Percentiles rank a stretch among this genome's conserved stretches.
These are phyloP conservation scores for Cynocephalus volans DNA, from an alignment of 2,113 vertebrate genomes.

Conservation along the genomic window DNA sequence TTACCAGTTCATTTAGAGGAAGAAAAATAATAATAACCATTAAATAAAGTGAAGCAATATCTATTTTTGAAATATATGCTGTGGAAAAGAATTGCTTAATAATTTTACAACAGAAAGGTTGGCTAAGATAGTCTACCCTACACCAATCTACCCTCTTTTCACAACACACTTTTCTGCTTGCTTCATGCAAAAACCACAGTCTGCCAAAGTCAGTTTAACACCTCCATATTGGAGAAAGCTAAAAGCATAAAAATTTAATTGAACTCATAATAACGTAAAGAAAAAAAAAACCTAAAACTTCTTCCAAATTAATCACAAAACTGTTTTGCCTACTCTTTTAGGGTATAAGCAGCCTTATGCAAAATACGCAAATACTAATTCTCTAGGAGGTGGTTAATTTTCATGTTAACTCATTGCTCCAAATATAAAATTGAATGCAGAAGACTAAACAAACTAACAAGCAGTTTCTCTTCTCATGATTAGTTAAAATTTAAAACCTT, in stretches of 20 bases:
- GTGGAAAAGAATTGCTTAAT: constrained; percentile 91
- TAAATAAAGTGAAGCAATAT: constrained; percentile 89
- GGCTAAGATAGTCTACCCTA: constrained; percentile 88
- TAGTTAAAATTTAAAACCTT: constrained; percentile 74
- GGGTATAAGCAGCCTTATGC: constrained; percentile 77
- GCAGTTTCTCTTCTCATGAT: constrained; percentile 69
- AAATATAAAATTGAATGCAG: constrained; percentile 63
- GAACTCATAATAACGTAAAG: constrained; percentile 68
- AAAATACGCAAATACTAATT: constrained; percentile 89
- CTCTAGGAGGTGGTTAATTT: constrained; percentile 83
- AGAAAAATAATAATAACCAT: constrained; percentile 82
- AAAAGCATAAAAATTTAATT: constrained; percentile 71
- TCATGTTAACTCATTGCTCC: constrained; percentile 80
- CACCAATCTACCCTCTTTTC: constrained; percentile 88
- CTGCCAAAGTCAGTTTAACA: constrained; percentile 88
- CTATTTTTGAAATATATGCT: constrained; percentile 88
- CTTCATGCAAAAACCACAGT: constrained; percentile 90
- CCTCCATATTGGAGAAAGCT: constrained; percentile 81
- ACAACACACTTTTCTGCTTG: constrained; percentile 89
- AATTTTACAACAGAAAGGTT: constrained; percentile 90
- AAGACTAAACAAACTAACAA: constrained; percentile 74
- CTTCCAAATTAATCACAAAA: constrained; percentile 83
- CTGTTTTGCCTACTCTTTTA: constrained; percentile 87
- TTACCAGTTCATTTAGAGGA: constrained; percentile 74
- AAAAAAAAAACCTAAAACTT: constrained; percentile 70